Percentiles rank a stretch among this genome's conserved stretches.
These are phyloP conservation scores for Sebastes kiyomatsui DNA, from an alignment of 2,797 vertebrate genomes.

Conservation along the genomic window DNA sequence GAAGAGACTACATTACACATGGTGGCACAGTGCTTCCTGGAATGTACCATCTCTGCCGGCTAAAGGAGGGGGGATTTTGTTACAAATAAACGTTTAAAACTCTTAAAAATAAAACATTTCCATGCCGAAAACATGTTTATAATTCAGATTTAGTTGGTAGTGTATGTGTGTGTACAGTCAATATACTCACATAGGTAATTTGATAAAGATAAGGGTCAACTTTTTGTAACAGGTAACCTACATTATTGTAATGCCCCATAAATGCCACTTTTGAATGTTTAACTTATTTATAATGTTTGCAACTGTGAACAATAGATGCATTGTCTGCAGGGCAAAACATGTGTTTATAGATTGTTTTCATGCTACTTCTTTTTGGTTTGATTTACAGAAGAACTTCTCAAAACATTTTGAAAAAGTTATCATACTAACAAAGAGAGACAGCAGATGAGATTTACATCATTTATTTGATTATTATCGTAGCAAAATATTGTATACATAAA, in stretches of 20 bases:
- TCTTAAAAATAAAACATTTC: not conserved
- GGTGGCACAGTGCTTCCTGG: constrained; percentile 62
- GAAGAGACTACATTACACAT: not conserved
- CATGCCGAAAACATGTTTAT: not conserved
- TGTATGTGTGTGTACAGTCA: not conserved
- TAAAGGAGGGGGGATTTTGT: not conserved
- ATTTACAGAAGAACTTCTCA: too few relatives aligned
- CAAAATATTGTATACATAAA: too few relatives aligned
- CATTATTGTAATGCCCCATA: not conserved
- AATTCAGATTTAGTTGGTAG: not conserved
- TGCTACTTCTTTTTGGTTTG: too few relatives aligned
- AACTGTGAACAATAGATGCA: too few relatives aligned
- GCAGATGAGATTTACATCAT: too few relatives aligned
- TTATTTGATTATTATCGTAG: too few relatives aligned
- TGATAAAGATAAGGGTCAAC: not conserved
- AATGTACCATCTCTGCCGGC: constrained; percentile 54
- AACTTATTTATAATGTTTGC: too few relatives aligned
- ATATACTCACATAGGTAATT: not conserved
- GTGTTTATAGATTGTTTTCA: too few relatives aligned
- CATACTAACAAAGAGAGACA: too few relatives aligned
- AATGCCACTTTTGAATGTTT: not conserved
- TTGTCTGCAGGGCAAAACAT: too few relatives aligned
- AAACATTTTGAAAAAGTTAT: too few relatives aligned
- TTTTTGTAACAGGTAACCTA: not conserved
- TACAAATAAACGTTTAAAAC: not conserved